phyloP scores from a whole-genome alignment of 2,888 invertebrate species.

The Hemithea aestivaria region DNA sequence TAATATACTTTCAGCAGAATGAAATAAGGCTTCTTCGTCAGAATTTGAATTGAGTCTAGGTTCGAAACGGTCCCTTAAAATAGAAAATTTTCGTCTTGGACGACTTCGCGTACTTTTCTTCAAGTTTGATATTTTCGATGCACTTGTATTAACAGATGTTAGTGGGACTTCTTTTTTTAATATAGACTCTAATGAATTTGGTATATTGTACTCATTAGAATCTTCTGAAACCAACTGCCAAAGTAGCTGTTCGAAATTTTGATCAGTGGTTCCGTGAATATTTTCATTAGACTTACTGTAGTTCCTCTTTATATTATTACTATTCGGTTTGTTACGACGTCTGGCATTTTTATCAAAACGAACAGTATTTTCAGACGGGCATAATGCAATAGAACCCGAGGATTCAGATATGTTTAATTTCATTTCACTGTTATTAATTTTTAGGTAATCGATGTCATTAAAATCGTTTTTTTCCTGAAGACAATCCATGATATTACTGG shows the following conservation, averaged over 20 bases:
- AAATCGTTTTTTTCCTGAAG: slow-evolving; percentile 65
- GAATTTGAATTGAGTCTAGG: slow-evolving; percentile 63
- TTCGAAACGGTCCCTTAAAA: slow-evolving; percentile 79
- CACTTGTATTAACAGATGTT: slow-evolving; percentile 20
- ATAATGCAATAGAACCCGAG: slow-evolving; percentile 1
- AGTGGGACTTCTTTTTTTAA: slow-evolving; percentile 54
- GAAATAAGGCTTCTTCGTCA: slow-evolving; percentile 69
- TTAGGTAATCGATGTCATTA: slow-evolving; percentile 36
- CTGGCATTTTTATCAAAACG: slow-evolving; percentile 44
- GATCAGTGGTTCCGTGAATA: slow-evolving; percentile 49
- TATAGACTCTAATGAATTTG: slow-evolving; percentile 60
- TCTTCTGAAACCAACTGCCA: slow-evolving; percentile 70
- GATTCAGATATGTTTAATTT: slow-evolving; percentile 19
- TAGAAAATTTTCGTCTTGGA: slow-evolving; percentile 79
- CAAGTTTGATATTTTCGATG: slow-evolving; percentile 54
- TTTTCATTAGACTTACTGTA: slow-evolving; percentile 48
- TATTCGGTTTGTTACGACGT: slow-evolving; percentile 47
- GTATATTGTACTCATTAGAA: slow-evolving; percentile 51
- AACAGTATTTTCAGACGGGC: slow-evolving; percentile 27
- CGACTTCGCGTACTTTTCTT: slow-evolving; percentile 61
- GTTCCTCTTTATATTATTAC: slow-evolving; percentile 48
- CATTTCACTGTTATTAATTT: slow-evolving; percentile 52
- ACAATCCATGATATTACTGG: slow-evolving; percentile 66
- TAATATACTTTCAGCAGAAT: slow-evolving; percentile 52
- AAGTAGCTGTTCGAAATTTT: slow-evolving; percentile 63